Percentiles rank a stretch among this genome's conserved stretches.
These are phyloP conservation scores for Gymnocephalus cernua DNA, from an alignment of 2,113 vertebrate species.

Conservation along the genomic window DNA sequence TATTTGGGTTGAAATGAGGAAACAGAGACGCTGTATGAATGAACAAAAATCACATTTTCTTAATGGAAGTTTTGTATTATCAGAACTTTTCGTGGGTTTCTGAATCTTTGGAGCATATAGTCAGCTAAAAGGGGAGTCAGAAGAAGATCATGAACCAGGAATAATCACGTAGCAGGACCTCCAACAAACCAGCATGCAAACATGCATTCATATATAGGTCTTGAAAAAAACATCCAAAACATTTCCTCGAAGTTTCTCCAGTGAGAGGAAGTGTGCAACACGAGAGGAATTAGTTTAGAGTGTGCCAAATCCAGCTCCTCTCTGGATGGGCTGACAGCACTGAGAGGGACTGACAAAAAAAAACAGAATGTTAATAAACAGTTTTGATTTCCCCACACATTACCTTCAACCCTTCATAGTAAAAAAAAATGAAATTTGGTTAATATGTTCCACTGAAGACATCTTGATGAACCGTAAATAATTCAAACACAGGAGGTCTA, in stretches of 20 bases:
- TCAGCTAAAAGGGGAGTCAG: background rate
- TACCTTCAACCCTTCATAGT: conserved; percentile 11
- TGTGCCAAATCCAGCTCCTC: conserved; percentile 21
- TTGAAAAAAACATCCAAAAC: background rate
- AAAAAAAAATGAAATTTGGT: conserved; percentile 9
- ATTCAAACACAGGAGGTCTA: conserved; percentile 66
- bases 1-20: background rate
- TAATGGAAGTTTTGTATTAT: background rate
- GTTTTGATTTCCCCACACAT: conserved; percentile 34
- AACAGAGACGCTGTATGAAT: background rate
- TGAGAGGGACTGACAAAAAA: conserved; percentile 26
- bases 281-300: conserved; percentile 29
- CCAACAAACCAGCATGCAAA: background rate
- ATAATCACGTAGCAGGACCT: background rate
- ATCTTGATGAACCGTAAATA: conserved; percentile 67
- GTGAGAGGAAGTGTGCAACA: conserved; percentile 15
- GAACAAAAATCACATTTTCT: background rate
- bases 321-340: conserved; percentile 10
- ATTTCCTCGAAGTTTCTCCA: background rate
- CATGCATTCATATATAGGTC: conserved; percentile 6
- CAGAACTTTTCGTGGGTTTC: background rate
- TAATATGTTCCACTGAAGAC: conserved; percentile 39
- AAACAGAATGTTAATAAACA: conserved; percentile 34
- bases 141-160: background rate
- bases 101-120: background rate